Base-by-base conservation (phyloP, 2,797 vertebrate genomes). In the Sebastes oblongus region DNA sequence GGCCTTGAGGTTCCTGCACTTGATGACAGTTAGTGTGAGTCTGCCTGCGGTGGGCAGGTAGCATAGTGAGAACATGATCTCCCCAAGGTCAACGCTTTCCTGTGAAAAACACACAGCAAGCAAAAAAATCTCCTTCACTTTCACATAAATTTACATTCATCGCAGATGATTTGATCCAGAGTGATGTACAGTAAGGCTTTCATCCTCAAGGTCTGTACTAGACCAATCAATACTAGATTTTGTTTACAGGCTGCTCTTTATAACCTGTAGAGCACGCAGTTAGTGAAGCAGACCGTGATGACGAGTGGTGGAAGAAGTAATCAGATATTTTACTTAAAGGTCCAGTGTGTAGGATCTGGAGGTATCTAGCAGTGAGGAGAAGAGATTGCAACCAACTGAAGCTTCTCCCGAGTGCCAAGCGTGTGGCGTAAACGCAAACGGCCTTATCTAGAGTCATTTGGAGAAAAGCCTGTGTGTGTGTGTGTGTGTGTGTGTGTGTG, bases 61-160 rank as follows among this genome's bases (percentile, higher is more conserved):
- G 94, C 98, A 99, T 58, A 99, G 96, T 50, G 98, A 99, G 92
- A 99, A 99, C 98, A 99, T 99, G 96, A 99, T 97, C 96, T 99
- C 98, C 27, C 98, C 98, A 82, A 99, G 96, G 94, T 99, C 98
- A 87, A 99, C 98, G 13, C 97, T 99, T 88, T 99, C 98, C 98
- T 99, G 93, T 87, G 56, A 39, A 56, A 82, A 74, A 80, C 50
- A 52, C 68, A 60, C 3, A 78, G 27, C 60, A 77, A 6, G 52
- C n/a, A 52, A 25, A 25, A 25, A 56, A 68, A 65, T 61, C 13
- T 72, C 1, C 66, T 32, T 86, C 11, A 84, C 39, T 29, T 77
- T 67, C 24, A 79, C 36, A 46, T 39, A n/a, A n/a, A 34, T 75
- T 84, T 58, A 71, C 30, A 77, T 82, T 80, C 62, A 76, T 30